These are phyloP conservation scores for Ophiodon elongatus DNA, from an alignment of 2,113 vertebrate genomes.

Conservation along the genomic window DNA sequence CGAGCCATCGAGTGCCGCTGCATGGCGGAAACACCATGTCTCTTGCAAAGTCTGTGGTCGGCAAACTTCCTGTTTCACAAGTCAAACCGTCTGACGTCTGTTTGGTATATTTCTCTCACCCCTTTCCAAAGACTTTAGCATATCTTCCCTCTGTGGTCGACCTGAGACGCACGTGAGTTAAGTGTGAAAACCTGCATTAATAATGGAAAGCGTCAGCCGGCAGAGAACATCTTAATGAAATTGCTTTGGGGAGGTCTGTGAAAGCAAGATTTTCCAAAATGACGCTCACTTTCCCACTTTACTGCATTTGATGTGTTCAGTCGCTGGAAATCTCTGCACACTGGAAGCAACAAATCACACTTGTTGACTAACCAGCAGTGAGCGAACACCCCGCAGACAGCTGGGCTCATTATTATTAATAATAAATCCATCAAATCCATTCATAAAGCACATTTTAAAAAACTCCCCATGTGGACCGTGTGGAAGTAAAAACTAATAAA, in stretches of 20 bases:
- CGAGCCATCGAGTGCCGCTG: neutral
- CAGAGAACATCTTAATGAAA: neutral
- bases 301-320: neutral
- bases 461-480: neutral
- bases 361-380: neutral
- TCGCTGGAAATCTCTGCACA: neutral
- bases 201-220: neutral
- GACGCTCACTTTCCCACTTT: neutral
- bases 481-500: too few relatives aligned
- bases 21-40: conserved; percentile 44
- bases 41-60: conserved; percentile 61
- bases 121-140: neutral
- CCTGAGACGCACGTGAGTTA: neutral
- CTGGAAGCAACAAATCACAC: conserved; percentile 16
- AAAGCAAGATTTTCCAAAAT: conserved; percentile 17
- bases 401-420: neutral
- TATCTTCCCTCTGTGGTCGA: neutral
- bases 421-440: neutral
- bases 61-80: conserved; percentile 64
- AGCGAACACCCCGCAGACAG: neutral
- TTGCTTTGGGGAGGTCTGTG: neutral
- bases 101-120: too few relatives aligned
- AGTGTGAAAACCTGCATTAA: conserved; percentile 3
- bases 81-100: conserved; percentile 23
- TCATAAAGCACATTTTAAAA: neutral